Conservation (phyloP, 2,888 invertebrate species). For the Lasioglossum lativentre region DNA sequence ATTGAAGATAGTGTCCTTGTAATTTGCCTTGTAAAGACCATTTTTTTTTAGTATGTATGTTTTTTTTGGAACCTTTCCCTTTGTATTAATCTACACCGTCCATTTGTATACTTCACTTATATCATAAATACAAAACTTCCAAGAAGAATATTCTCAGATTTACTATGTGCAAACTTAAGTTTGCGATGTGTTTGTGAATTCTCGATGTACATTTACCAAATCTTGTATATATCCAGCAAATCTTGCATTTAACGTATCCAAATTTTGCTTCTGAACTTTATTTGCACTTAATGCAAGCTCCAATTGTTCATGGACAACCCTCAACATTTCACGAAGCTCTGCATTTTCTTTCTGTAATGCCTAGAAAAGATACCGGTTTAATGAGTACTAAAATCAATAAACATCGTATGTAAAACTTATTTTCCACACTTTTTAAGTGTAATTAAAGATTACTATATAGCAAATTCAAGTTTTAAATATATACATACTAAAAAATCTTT, state of each 20-base stretch:
- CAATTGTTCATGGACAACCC: slow-evolving; percentile 91
- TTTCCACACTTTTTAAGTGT: neutral
- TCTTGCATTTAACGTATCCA: slow-evolving; percentile 93
- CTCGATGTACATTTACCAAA: slow-evolving; percentile 92
- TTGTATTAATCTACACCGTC: slow-evolving; percentile 70
- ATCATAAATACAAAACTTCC: slow-evolving; percentile 77
- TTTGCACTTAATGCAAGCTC: slow-evolving; percentile 92
- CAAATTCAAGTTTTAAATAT: neutral
- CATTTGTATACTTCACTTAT: slow-evolving; percentile 73
- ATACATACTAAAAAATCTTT: slow-evolving; percentile 81
- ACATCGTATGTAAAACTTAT: neutral
- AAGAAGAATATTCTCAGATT: slow-evolving; percentile 70
- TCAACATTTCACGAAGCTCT: slow-evolving; percentile 89
- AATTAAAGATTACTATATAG: neutral
- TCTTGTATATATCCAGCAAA: slow-evolving; percentile 92
- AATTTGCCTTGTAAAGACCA: slow-evolving; percentile 41
- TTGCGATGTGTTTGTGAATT: slow-evolving; percentile 92
- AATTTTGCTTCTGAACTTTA: slow-evolving; percentile 92
- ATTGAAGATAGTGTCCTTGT: slow-evolving; percentile 56
- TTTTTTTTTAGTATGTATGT: slow-evolving; percentile 55
- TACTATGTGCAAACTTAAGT: slow-evolving; percentile 86
- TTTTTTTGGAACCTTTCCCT: slow-evolving; percentile 72
- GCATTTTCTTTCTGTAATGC: slow-evolving; percentile 88
- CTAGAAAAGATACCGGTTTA: slow-evolving; percentile 79
- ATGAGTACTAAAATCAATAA: slow-evolving; percentile 24